Base-by-base conservation (phyloP, 2,888 invertebrate genomes). In the Cremastinae sp. region DNA sequence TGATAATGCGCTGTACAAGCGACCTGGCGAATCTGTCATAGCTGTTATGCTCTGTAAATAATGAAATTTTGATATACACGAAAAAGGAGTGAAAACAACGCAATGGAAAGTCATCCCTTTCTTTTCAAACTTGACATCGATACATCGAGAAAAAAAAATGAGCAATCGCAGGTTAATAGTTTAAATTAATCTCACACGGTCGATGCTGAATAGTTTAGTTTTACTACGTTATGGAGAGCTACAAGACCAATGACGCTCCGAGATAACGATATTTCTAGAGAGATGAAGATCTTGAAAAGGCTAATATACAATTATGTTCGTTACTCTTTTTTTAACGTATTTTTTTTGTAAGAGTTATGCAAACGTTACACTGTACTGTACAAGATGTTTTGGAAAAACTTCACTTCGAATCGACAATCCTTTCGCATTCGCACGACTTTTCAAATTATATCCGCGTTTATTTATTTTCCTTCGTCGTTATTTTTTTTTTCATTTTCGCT, bases 211-310 rank as follows among this genome's bases (percentile, higher is more conserved):
- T 28, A 14, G 9, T 14, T 81, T 83, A 80, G 77, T 77, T 80
- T 73, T 56, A 39, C 45, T 62, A 78, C 66, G 12, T 55, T 78
- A 79, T 69, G 74, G 78, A 76, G 74, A 78, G 49, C 45, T 78
- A 74, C 69, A 61, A 68, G 74, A 16, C 65, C 61, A 80, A 74
- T 62, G 71, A 49, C 61, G 66, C 76, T 74, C 69, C 51, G 22
- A 64, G 41, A 22, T 39, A 14, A 37, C 20, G 51, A 49, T 80
- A 74, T 79, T 79, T 65, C 75, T 76, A 65, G 53, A 14, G 55
- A 65, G 41, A 14, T 64, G 39, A 79, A 79, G 81, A 83, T 79
- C 83, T 82, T 82, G 81, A 82, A 83, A 80, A 81, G 74, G 78
- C 70, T 72, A 80, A 80, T 78, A 66, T 76, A 58, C 79, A 78